Evolutionary conservation across 1,140 invertebrate species (phyloP).

Genomic region (Rhagoletis zephyria): DNA sequence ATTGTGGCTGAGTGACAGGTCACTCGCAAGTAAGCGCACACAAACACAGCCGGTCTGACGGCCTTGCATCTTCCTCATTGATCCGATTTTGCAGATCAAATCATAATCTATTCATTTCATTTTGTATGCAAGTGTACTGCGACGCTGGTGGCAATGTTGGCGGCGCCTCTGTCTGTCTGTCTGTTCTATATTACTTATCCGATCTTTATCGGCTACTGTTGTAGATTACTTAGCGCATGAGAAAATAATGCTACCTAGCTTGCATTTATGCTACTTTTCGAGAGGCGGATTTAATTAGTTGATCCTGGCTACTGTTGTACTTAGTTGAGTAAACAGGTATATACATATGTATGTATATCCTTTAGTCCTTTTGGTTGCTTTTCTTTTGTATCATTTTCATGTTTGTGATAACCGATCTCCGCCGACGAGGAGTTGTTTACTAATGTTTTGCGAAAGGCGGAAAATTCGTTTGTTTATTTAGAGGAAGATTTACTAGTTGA

Average conservation of each 20-base stretch:
- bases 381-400: background rate
- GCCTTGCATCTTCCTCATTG: background rate
- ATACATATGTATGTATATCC: background rate
- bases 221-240: slow-evolving; percentile 4
- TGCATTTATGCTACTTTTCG: background rate
- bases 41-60: background rate
- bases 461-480: slow-evolving; percentile 36
- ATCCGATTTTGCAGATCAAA: slow-evolving; percentile 45
- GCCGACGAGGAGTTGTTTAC: background rate
- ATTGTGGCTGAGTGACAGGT: slow-evolving; percentile 25
- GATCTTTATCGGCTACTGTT: slow-evolving; percentile 27
- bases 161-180: slow-evolving; percentile 31
- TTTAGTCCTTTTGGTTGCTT: background rate
- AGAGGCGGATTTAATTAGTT: slow-evolving; percentile 27
- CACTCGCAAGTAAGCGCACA: background rate
- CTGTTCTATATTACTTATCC: background rate
- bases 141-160: slow-evolving; percentile 33
- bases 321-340: background rate
- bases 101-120: background rate
- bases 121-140: background rate
- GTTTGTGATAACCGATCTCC: slow-evolving; percentile 6
- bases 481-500: background rate
- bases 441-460: background rate
- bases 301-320: background rate
- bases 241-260: background rate